phyloP scores from a whole-genome alignment of 2,888 invertebrate species.

The Ctenicera cuprea region DNA sequence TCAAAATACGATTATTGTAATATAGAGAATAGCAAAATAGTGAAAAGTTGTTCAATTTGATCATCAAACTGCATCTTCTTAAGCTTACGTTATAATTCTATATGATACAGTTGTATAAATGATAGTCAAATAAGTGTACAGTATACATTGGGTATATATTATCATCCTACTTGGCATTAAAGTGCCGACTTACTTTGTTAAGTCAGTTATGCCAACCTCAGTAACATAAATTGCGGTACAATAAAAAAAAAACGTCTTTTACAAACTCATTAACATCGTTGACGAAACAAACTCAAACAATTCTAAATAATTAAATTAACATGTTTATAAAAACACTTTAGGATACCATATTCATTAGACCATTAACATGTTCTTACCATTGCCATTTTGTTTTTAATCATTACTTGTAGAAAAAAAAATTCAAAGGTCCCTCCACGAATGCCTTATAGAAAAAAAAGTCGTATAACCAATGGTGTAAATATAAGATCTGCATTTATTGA shows the following conservation, averaged over 20 bases:
- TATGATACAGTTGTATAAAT: slow-evolving; percentile 29
- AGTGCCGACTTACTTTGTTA: slow-evolving; percentile 25
- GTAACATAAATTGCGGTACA: neutral
- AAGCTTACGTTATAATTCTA: slow-evolving; percentile 21
- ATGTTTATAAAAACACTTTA: neutral
- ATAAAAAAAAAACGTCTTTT: slow-evolving; percentile 1
- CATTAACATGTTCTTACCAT: neutral
- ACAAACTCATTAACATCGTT: no score
- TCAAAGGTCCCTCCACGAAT: no score
- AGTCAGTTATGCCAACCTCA: slow-evolving; percentile 27
- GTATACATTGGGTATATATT: slow-evolving; percentile 17
- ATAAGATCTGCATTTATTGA: no score
- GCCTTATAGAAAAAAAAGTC: no score
- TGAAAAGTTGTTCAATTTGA: slow-evolving; percentile 26
- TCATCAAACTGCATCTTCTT: slow-evolving; percentile 37
- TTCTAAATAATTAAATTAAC: neutral
- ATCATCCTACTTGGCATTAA: slow-evolving; percentile 17
- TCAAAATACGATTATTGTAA: slow-evolving; percentile 44
- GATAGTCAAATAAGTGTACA: slow-evolving; percentile 26
- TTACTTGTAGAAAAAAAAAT: no score
- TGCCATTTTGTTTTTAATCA: slow-evolving; percentile 3
- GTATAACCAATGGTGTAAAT: no score
- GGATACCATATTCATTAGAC: slow-evolving; percentile 4
- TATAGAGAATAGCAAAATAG: slow-evolving; percentile 39
- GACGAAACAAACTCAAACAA: neutral